Evolutionary conservation across 2,113 vertebrate species (phyloP), one percentile per base, ranked within the genome.

Genomic region (Coptodon bakossiorum): DNA sequence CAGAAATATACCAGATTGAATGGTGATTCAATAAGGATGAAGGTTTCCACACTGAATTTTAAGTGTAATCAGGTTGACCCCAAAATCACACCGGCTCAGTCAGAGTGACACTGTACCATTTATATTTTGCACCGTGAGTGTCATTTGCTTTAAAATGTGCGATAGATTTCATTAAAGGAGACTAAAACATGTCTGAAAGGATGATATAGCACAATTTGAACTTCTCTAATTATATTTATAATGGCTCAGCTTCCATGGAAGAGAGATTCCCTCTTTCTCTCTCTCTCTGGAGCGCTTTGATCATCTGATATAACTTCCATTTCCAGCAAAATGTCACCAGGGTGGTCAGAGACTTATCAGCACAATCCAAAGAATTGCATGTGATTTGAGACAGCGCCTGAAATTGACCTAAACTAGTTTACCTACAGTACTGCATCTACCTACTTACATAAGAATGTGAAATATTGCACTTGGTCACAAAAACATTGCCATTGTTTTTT

Each of bases 401-500:
- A 27, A 81, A 50, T 6, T 16, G 38, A 54, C 80, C 66, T 86
- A 66, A 66, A 82, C 81, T 86, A 88, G 14, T 59, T 85, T 73
- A 90, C 66, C 50, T 84, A 89, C 57, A 89, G 90, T 82, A 90
- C 86, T 84, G 85, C 34, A 56, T 52, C 80, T 76, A 83, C 83
- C 86, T 89, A 90, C 84, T 59, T 90, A 93, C 88, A 85, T 43
- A 85, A 90, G 79, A 91, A 90, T 76, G 90, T 87, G 85, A 93
- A 89, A 95, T 97, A 96, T 96, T 96, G 95, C 96, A 97, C 96
- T 95, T 95, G 52, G 93, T 93, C 94, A 94, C 95, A 93, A 91
- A 66, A 94, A 95, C 87, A 43, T 92, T 90, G 83, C 91, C 5
- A 29, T 83, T 71, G 36, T 68, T 36, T 0, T 29, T 6, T 7